Evolutionary conservation across 2,113 vertebrate genomes (phyloP).

Genomic region (Ammodytes marinus): DNA sequence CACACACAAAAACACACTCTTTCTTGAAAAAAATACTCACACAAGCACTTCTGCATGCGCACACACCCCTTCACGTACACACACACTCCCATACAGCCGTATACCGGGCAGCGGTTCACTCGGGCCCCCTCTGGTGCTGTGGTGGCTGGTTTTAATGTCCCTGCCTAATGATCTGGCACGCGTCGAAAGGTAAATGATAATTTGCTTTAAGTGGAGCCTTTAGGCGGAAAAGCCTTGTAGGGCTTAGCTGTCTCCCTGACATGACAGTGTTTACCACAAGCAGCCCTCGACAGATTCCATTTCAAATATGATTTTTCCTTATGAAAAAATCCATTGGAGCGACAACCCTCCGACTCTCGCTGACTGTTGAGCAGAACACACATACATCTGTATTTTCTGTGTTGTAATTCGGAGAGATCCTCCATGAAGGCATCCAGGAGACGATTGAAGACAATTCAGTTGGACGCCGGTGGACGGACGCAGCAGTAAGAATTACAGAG

Average conservation of each 20-base stretch:
- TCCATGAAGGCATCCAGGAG: constrained; percentile 56
- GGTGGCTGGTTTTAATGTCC: constrained; percentile 87
- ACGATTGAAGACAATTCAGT: constrained; percentile 77
- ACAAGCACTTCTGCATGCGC: constrained; percentile 44
- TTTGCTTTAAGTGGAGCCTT: constrained; percentile 89
- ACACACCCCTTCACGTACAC: background rate
- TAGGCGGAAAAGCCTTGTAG: constrained; percentile 84
- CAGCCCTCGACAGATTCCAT: constrained; percentile 74
- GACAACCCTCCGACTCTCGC: constrained; percentile 22
- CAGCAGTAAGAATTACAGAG: constrained; percentile 59
- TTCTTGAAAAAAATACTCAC: constrained; percentile 67
- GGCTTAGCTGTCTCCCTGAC: constrained; percentile 76
- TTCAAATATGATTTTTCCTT: constrained; percentile 76
- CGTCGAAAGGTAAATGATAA: constrained; percentile 87
- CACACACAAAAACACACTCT: constrained; percentile 41
- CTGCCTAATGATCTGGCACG: constrained; percentile 89
- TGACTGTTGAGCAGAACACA: constrained; percentile 43
- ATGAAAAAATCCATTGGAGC: constrained; percentile 62
- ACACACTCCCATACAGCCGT: constrained; percentile 63
- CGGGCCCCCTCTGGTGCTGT: constrained; percentile 83
- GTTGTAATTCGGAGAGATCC: constrained; percentile 64
- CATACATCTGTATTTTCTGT: constrained; percentile 46
- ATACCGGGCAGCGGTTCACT: constrained; percentile 82
- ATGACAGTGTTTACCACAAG: constrained; percentile 73
- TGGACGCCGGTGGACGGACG: constrained; percentile 54